Conservation (phyloP, 1,140 invertebrate genomes). For the Drosophila takahashii region DNA sequence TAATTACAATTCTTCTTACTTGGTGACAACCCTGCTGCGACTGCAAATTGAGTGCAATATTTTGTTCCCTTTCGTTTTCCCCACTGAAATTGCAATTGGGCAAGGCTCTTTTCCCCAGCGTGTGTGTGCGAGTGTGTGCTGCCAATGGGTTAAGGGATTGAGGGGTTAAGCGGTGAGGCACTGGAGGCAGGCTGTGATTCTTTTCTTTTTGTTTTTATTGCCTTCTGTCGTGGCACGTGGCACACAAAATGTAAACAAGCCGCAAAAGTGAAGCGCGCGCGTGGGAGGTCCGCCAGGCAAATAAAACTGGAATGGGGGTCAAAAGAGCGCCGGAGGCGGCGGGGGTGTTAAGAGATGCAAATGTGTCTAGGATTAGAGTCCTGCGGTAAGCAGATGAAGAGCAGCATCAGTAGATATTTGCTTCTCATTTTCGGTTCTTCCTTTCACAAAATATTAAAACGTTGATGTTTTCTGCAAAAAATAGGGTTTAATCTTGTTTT, state of each 20-base stretch:
- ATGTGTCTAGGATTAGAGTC: slow-evolving; percentile 45
- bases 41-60: slow-evolving; percentile 46
- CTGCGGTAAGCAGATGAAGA: slow-evolving; percentile 22
- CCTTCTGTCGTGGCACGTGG: slow-evolving; percentile 66
- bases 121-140: background rate
- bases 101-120: slow-evolving; percentile 10
- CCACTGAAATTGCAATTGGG: slow-evolving; percentile 42
- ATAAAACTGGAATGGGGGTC: slow-evolving; percentile 4
- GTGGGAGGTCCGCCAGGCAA: slow-evolving; percentile 40
- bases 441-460: background rate
- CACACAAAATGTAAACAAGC: slow-evolving; percentile 77
- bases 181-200: slow-evolving; percentile 32
- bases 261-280: slow-evolving; percentile 47
- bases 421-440: background rate
- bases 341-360: slow-evolving; percentile 15
- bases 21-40: slow-evolving; percentile 21
- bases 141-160: background rate
- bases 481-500: background rate
- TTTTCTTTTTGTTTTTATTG: slow-evolving; percentile 56
- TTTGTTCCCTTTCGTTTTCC: slow-evolving; percentile 5
- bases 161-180: slow-evolving; percentile 25
- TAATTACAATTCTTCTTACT: no score
- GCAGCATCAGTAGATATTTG: slow-evolving; percentile 1
- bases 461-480: no score
- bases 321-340: background rate